Percentiles rank a stretch among this genome's conserved stretches.
Evolutionary conservation across 1,140 invertebrate species (phyloP).

Genomic region (Bombus sibiricus): DNA sequence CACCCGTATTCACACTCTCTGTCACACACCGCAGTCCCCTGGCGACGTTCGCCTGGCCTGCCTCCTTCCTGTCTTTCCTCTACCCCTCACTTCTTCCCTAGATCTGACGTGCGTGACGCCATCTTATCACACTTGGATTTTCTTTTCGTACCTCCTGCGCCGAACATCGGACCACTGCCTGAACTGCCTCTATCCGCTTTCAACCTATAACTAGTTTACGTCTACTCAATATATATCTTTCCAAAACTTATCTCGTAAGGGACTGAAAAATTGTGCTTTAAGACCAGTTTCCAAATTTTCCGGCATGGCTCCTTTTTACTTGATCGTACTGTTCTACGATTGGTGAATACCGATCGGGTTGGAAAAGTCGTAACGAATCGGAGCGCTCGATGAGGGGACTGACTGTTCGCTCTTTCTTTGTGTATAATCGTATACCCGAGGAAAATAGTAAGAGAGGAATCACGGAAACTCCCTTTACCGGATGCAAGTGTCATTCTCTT

Average conservation of each 20-base stretch:
- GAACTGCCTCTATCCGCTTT: conserved; percentile 3
- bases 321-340: neutral
- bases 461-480: conserved; percentile 64
- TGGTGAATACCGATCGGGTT: neutral
- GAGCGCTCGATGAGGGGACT: neutral
- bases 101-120: conserved; percentile 75
- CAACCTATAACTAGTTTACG: conserved; percentile 11
- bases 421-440: conserved; percentile 2
- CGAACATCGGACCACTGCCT: conserved; percentile 24
- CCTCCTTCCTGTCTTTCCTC: conserved; percentile 58
- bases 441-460: conserved; percentile 50
- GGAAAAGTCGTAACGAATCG: conserved; percentile 18
- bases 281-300: conserved; percentile 35
- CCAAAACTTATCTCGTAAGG: conserved; percentile 6
- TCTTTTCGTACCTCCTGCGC: conserved; percentile 28
- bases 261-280: conserved; percentile 21
- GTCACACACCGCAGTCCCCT: conserved; percentile 52
- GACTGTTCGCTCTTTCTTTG: conserved; percentile 29
- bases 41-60: conserved; percentile 54
- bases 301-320: neutral
- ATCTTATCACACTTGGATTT: conserved; percentile 69
- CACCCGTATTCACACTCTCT: conserved; percentile 48
- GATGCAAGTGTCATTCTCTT: conserved; percentile 64
- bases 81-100: conserved; percentile 67
- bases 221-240: conserved; percentile 16